Evolutionary conservation across 2,113 vertebrate genomes (phyloP).

Genomic region (Alectura lathami): DNA sequence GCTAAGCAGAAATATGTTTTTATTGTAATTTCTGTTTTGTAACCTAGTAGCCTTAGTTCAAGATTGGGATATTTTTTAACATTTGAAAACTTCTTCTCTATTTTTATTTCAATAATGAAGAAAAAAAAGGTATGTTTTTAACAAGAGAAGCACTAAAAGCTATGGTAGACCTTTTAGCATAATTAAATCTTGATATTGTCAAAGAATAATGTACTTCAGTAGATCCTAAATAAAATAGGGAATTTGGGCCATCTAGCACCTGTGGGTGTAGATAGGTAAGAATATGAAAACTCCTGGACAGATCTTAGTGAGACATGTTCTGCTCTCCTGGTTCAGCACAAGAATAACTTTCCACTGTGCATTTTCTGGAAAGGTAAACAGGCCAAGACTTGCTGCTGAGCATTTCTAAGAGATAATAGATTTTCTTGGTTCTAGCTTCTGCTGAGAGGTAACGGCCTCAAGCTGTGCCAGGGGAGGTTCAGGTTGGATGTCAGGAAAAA

Average conservation of each 20-base stretch:
- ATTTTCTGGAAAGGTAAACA: background rate
- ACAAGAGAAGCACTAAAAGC: background rate
- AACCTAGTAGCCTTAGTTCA: background rate
- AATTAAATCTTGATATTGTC: background rate
- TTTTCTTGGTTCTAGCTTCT: background rate
- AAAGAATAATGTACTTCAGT: background rate
- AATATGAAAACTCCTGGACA: background rate
- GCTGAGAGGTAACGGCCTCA: background rate
- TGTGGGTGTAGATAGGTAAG: background rate
- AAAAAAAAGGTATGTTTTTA: background rate
- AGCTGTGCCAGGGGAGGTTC: no score
- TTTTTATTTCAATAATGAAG: background rate
- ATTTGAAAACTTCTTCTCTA: background rate
- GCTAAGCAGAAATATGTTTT: background rate
- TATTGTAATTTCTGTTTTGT: background rate
- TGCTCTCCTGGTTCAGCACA: background rate
- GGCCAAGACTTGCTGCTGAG: background rate
- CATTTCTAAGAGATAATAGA: rapidly evolving
- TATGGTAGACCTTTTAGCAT: background rate
- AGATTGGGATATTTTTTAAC: background rate
- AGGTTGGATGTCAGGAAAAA: no score
- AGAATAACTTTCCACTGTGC: background rate
- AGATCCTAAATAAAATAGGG: background rate
- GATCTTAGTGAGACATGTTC: background rate
- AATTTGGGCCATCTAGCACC: background rate